Evolutionary conservation across 2,113 vertebrate species (phyloP), one percentile per base, ranked within the genome.

Genomic region (Sciurus niger): DNA sequence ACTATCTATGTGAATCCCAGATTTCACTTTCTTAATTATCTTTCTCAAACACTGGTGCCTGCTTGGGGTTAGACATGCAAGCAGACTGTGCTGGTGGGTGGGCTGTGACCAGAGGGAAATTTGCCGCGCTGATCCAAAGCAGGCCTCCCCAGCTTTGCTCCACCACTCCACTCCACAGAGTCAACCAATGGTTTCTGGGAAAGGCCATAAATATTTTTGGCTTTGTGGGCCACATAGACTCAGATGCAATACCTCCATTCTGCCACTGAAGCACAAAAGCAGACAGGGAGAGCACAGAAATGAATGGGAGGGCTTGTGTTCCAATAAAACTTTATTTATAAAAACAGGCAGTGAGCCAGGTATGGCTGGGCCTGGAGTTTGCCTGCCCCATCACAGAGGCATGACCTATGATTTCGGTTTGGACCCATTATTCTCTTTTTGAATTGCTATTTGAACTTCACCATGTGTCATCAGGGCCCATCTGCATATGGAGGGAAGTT

Each of bases 1-100:
- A n/a, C 74, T 37, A 9, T 43, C 73, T 12, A 1, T 3, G 14
- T 12, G 55, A 93, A 84, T 10, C 58, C 43, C 76, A 90, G 65
- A 77, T 67, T 89, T 74, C 8, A 4, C 58, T 72, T 96, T 78
- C 84, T 93, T 90, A 86, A 95, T 86, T 30, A 40, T 85, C 74
- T 96, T 76, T 20, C 53, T n/a, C 74, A 80, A 65, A 79, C 37
- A 58, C 30, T 70, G 51, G 46, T 20, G 34, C 14, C 13, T 82
- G 58, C n/a, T 14, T 85, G 86, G 70, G 40, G 73, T 77, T 88
- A 84, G 68, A 84, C 6, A 83, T 5, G 24, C 17, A 58, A 83
- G 87, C 79, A 92, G 87, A 72, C 32, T 25, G 53, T 28, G 37
- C 68, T 17, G 37, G 48, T 2, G 14, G 60, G 4, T 2, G 10